A percentile compares a stretch with the other conserved stretches of the same genome.
Conservation (phyloP, 2,888 invertebrate species). For the Stenodera caucasica region DNA sequence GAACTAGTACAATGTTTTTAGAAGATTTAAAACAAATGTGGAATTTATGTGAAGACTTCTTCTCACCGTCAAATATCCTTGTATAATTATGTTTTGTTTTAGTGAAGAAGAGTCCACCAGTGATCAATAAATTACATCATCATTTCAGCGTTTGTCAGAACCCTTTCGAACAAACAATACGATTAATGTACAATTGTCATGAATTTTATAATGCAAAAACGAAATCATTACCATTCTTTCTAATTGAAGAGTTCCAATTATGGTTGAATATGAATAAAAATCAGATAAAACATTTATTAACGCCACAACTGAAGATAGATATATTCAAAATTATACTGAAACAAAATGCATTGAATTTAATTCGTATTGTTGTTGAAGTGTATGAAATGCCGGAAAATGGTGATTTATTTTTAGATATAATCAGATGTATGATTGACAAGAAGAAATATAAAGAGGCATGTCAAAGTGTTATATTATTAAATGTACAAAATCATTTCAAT, state of each 20-base stretch:
- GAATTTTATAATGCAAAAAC: slow-evolving; percentile 67
- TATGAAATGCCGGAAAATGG: slow-evolving; percentile 67
- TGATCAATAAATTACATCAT: slow-evolving; percentile 48
- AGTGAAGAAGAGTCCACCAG: slow-evolving; percentile 54
- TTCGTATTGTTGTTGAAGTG: slow-evolving; percentile 64
- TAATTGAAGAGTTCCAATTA: slow-evolving; percentile 64
- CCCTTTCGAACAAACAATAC: slow-evolving; percentile 63
- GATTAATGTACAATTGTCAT: slow-evolving; percentile 63
- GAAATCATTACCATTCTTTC: slow-evolving; percentile 64
- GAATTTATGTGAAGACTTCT: slow-evolving; percentile 42
- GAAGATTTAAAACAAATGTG: slow-evolving; percentile 52
- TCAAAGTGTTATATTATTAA: slow-evolving; percentile 68
- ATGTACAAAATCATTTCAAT: slow-evolving; percentile 67
- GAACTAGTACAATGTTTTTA: slow-evolving; percentile 54
- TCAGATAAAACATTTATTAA: slow-evolving; percentile 57
- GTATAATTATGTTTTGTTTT: background rate
- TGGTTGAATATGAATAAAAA: slow-evolving; percentile 55
- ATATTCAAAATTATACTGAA: slow-evolving; percentile 72
- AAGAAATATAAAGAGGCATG: slow-evolving; percentile 75
- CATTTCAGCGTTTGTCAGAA: slow-evolving; percentile 56
- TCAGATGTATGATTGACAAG: slow-evolving; percentile 61
- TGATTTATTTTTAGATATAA: slow-evolving; percentile 64
- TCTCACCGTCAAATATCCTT: background rate
- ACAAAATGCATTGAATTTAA: slow-evolving; percentile 67
- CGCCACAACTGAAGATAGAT: slow-evolving; percentile 65